phyloP scores from a whole-genome alignment of 2,888 invertebrate genomes.

The Trichopoda pennipes region DNA sequence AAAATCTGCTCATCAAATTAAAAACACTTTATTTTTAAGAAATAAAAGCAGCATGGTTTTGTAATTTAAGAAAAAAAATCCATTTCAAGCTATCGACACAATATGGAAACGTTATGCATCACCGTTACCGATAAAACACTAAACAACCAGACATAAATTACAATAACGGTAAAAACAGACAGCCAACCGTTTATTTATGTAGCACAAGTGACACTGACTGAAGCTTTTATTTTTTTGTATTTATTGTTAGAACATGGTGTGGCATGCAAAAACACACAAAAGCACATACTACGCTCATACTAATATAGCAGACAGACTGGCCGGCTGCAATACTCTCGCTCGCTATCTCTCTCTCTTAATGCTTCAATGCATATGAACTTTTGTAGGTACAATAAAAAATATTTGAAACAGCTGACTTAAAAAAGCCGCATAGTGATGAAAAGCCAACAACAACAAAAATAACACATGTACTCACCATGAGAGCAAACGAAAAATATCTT shows the following conservation, averaged over 20 bases:
- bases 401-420: conserved; percentile 49
- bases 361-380: conserved; percentile 32
- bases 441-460: conserved; percentile 21
- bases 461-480: background rate
- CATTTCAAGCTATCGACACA: conserved; percentile 28
- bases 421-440: conserved; percentile 39
- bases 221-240: conserved; percentile 34
- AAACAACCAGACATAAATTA: conserved; percentile 25
- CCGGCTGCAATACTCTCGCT: conserved; percentile 11
- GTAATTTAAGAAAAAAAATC: conserved; percentile 8
- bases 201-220: conserved; percentile 60
- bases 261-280: conserved; percentile 17
- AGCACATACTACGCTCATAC: background rate
- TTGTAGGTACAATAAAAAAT: background rate
- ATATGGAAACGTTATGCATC: conserved; percentile 49
- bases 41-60: background rate
- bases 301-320: conserved; percentile 2
- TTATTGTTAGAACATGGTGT: conserved; percentile 57
- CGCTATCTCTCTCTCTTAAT: no score
- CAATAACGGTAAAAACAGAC: conserved; percentile 33
- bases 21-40: conserved; percentile 34
- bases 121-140: conserved; percentile 35
- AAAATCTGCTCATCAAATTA: background rate
- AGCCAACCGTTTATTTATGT: conserved; percentile 60
- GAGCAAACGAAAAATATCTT: background rate